A percentile compares a stretch with the other conserved stretches of the same genome.
phyloP scores from a whole-genome alignment of 1,140 invertebrate species.

The Drosophila triauraria region DNA sequence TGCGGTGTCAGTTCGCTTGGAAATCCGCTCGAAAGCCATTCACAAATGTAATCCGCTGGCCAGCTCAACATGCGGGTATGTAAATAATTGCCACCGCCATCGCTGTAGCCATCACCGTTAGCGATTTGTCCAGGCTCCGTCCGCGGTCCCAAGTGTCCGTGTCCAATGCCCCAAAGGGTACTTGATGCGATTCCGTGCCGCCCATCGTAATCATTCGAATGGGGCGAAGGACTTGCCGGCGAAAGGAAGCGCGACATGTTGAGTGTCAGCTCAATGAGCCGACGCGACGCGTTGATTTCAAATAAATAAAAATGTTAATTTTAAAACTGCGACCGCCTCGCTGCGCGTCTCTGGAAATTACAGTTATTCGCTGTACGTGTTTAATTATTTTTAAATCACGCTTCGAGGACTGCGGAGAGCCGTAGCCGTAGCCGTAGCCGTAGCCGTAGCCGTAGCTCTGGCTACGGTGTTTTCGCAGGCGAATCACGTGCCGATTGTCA shows the following conservation, averaged over 20 bases:
- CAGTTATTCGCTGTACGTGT: conserved; percentile 82
- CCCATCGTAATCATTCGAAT: conserved; percentile 89
- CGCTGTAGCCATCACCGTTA: conserved; percentile 7
- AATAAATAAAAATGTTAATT: conserved; percentile 84
- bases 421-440: not conserved
- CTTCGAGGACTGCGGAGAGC: conserved; percentile 10
- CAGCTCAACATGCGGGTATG: conserved; percentile 42
- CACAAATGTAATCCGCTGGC: conserved; percentile 88
- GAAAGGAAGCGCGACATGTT: conserved; percentile 34
- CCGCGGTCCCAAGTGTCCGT: not conserved
- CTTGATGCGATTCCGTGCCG: conserved; percentile 92
- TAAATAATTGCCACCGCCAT: conserved; percentile 50
- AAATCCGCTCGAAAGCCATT: conserved; percentile 90
- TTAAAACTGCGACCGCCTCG: conserved; percentile 58
- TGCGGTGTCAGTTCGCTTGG: conserved; percentile 87
- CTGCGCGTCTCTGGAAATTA: conserved; percentile 66
- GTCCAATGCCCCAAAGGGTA: conserved; percentile 89
- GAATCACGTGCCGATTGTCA: conserved; percentile 74
- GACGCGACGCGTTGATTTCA: conserved; percentile 66
- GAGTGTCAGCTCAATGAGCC: conserved; percentile 71
- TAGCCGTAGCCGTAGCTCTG: not conserved
- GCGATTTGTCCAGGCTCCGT: conserved; percentile 86
- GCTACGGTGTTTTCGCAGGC: conserved; percentile 51
- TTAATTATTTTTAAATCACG: conserved; percentile 84
- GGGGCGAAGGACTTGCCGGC: conserved; percentile 37